Evolutionary conservation across 1,140 invertebrate species (phyloP).

Genomic region (Elysia chlorotica): DNA sequence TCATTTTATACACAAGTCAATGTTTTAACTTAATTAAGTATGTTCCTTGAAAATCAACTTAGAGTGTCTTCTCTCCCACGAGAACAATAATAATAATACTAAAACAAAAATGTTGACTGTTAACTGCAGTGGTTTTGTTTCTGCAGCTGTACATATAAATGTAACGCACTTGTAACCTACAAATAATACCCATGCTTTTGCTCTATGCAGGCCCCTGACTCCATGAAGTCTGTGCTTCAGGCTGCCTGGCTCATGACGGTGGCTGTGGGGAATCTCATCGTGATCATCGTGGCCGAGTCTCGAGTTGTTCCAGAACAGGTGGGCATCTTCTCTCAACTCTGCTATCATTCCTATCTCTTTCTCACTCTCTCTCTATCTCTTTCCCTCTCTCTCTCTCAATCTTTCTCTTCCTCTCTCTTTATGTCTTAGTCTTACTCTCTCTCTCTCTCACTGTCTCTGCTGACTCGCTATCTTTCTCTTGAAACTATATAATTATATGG

Average conservation of each 20-base stretch:
- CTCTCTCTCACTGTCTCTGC: not conserved
- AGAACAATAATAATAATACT: too few species aligned
- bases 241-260: conserved; percentile 88
- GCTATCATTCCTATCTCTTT: not conserved
- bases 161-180: too few species aligned
- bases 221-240: conserved; percentile 91
- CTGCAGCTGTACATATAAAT: too few species aligned
- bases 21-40: too few species aligned
- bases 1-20: too few species aligned
- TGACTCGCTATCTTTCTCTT: not conserved
- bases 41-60: too few species aligned
- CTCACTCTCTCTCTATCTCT: conserved; percentile 15
- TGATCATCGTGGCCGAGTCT: conserved; percentile 81
- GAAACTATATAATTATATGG: not conserved
- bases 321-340: not conserved
- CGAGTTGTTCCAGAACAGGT: conserved; percentile 48
- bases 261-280: conserved; percentile 89
- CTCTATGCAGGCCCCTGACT: conserved; percentile 75
- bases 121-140: too few species aligned
- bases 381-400: conserved; percentile 11
- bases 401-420: conserved; percentile 11
- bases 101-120: too few species aligned
- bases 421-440: not conserved
- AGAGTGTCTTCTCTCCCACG: too few species aligned
- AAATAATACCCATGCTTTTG: not conserved